phyloP scores from a whole-genome alignment of 64 coral and sea anemone genomes.

The Catalaphyllia jardinei region DNA sequence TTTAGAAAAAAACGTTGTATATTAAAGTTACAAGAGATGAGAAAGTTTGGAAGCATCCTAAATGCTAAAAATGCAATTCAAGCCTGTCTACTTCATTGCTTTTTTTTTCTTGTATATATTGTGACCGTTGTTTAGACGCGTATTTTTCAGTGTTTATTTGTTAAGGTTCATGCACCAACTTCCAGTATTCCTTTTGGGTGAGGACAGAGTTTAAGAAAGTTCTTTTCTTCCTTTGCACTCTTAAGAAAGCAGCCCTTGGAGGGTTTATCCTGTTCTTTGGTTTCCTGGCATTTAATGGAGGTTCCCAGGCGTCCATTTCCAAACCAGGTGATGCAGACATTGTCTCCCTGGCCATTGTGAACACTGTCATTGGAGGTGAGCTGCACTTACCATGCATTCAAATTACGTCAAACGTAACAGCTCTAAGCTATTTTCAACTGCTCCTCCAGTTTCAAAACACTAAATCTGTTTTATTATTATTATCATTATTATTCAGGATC shows the following conservation, averaged over 20 bases:
- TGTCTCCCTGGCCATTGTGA: constrained; percentile 80
- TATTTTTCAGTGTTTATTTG: no score
- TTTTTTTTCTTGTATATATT: no score
- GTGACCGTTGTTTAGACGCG: no score
- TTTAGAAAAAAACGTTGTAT: no score
- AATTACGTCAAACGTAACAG: neutral
- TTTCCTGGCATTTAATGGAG: constrained; percentile 93
- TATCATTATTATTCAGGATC: neutral
- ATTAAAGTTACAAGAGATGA: no score
- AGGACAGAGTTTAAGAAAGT: no score
- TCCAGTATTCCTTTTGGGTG: no score
- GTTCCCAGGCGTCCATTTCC: constrained; percentile 79
- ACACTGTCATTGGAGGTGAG: constrained; percentile 84
- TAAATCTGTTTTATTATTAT: neutral
- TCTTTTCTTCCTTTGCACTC: neutral
- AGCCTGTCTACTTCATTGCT: no score
- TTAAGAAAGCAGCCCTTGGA: constrained; percentile 76
- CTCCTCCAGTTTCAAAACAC: neutral
- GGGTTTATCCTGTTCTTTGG: constrained; percentile 94
- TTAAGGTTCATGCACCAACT: no score
- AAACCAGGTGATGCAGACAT: constrained; percentile 51
- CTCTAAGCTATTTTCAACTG: neutral
- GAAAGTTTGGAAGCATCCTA: no score
- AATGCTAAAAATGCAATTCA: no score
- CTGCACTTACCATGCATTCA: neutral